Evolutionary conservation across 2,113 vertebrate genomes (phyloP), one percentile per base, ranked within the genome.

Genomic region (Hassar affinis): DNA sequence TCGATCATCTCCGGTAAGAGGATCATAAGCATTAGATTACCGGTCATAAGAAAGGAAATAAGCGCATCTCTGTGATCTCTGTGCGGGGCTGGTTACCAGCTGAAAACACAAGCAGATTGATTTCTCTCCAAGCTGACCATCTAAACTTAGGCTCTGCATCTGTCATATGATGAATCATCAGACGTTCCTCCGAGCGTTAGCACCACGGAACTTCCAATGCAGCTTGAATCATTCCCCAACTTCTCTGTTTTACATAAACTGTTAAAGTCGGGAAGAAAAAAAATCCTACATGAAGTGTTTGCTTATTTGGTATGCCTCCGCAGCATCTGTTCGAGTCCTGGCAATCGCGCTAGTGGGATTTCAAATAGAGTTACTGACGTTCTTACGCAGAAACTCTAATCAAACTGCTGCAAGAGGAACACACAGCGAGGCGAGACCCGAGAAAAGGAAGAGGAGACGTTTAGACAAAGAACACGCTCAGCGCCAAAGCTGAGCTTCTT

Each of bases 221-320:
- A 38, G 75, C 61, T 74, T 83, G 80, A 85, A 79, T 82, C 80
- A 80, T 74, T 79, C 83, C 69, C 83, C 76, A 71, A 82, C 83
- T 78, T 74, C 59, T 78, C 57, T 83, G 71, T 78, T 72, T 85
- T 79, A 87, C 80, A 57, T 85, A 57, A 38, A 66, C 45, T 77
- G 59, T 61, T 7, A 77, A 62, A 75, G 68, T 74, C 49, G 42
- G 64, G 56, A 52, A 47, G 25, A 38, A 38, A 38, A 30, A 49
- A 64, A 79, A 35, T 17, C 45, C 14, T 10, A 74, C 81, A 62
- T 49, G 17, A 38, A 52, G 57, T 22, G 45, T 83, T 64, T 62
- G 57, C 22, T 51, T 71, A 52, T 83, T 76, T 83, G n/a, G 35
- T 69, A 35, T 27, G 22, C 61, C 74, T 64, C 57, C 47, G 49